Conservation (phyloP, 1,140 invertebrate species). For the Propsilocerus akamusi region DNA sequence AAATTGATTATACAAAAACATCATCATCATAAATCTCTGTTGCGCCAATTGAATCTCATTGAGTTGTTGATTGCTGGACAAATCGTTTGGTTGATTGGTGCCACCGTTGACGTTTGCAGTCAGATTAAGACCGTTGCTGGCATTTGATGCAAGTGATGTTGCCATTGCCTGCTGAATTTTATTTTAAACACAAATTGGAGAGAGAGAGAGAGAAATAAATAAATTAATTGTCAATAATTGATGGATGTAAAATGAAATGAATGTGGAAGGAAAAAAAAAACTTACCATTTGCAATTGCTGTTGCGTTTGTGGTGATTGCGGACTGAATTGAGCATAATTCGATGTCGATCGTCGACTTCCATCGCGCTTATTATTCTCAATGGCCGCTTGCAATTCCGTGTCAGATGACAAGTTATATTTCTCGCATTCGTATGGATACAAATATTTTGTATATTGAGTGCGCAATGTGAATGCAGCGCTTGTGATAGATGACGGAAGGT, state of each 20-base stretch:
- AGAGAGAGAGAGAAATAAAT: too few relatives aligned
- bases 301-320: background rate
- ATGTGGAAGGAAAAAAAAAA: too few relatives aligned
- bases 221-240: too few relatives aligned
- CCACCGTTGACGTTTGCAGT: too few relatives aligned
- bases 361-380: constrained; percentile 94
- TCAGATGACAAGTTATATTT: constrained; percentile 83
- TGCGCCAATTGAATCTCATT: constrained; percentile 1
- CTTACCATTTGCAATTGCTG: background rate
- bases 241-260: too few relatives aligned
- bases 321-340: background rate
- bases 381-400: constrained; percentile 87
- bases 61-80: background rate
- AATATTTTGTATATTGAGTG: constrained; percentile 99
- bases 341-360: constrained; percentile 42
- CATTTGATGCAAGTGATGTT: too few relatives aligned
- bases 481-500: constrained; percentile 95
- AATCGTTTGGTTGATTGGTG: background rate
- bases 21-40: background rate
- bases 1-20: background rate
- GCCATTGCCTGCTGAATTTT: background rate
- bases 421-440: constrained; percentile 98
- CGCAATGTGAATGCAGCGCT: constrained; percentile 97
- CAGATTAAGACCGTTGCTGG: too few relatives aligned
- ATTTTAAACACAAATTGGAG: too few relatives aligned